Percentiles rank a stretch among this genome's conserved stretches.
These are phyloP conservation scores for Brachirus orientalis DNA, from an alignment of 2,113 vertebrate species.

Conservation along the genomic window DNA sequence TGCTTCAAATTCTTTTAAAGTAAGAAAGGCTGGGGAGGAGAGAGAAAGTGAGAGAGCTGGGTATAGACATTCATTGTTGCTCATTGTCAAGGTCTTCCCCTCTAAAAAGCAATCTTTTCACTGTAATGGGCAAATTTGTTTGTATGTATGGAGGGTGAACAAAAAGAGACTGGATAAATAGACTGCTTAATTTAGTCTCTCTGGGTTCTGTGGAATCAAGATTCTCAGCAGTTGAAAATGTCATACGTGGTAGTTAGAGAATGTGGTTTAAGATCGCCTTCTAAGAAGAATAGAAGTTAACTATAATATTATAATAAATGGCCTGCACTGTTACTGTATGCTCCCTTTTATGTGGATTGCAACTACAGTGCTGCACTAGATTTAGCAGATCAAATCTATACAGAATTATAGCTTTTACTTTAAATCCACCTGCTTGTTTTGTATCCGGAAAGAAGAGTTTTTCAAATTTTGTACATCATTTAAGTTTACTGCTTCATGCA, in stretches of 20 bases:
- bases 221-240: slow-evolving; percentile 25
- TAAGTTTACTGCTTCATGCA: slow-evolving; percentile 4
- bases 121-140: slow-evolving; percentile 56
- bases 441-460: slow-evolving; percentile 1
- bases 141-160: slow-evolving; percentile 38
- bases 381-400: slow-evolving; percentile 15
- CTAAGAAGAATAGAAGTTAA: too few species aligned
- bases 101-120: slow-evolving; percentile 61
- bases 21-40: background rate
- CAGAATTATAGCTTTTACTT: slow-evolving; percentile 8
- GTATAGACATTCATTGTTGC: slow-evolving; percentile 42
- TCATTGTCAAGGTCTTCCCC: slow-evolving; percentile 62
- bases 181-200: slow-evolving; percentile 30
- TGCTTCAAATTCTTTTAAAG: slow-evolving; percentile 45
- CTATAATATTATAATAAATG: too few species aligned
- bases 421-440: background rate
- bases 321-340: slow-evolving; percentile 7
- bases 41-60: background rate
- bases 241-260: slow-evolving; percentile 6
- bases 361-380: background rate
- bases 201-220: slow-evolving; percentile 3
- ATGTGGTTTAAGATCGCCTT: background rate
- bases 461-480: slow-evolving; percentile 1
- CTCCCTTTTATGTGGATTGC: slow-evolving; percentile 14
- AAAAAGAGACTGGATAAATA: slow-evolving; percentile 44